Percentiles rank a stretch among this genome's conserved stretches.
phyloP scores from a whole-genome alignment of 2,888 invertebrate species.

The Ectropis crepuscularia region DNA sequence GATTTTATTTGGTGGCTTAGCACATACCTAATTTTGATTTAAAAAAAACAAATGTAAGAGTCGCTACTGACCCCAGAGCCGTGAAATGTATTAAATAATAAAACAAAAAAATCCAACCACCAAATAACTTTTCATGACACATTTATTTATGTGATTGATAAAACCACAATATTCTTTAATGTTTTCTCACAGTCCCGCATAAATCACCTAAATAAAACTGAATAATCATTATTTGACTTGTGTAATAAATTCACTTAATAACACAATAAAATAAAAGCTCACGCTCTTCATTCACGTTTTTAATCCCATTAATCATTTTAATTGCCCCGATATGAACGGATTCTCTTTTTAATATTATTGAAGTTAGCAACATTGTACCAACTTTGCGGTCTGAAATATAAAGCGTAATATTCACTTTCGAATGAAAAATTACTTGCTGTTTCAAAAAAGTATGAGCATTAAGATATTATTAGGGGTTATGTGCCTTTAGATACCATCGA shows the following conservation, averaged over 20 bases:
- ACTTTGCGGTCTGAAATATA: conserved; percentile 7
- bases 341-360: conserved; percentile 19
- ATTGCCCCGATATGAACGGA: conserved; percentile 19
- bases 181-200: neutral
- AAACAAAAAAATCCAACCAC: too few relatives aligned
- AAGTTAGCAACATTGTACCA: conserved; percentile 33
- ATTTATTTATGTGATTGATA: neutral
- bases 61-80: too few relatives aligned
- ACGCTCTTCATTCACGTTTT: conserved; percentile 20
- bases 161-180: neutral
- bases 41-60: too few relatives aligned
- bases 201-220: conserved; percentile 8
- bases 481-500: too few relatives aligned
- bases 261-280: conserved; percentile 25
- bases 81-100: too few relatives aligned
- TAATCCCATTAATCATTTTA: conserved; percentile 26
- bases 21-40: too few relatives aligned
- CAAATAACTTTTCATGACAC: too few relatives aligned
- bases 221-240: conserved; percentile 7
- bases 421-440: conserved; percentile 19
- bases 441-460: too few relatives aligned
- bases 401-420: conserved; percentile 1
- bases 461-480: too few relatives aligned
- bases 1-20: too few relatives aligned
- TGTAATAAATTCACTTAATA: conserved; percentile 16